phyloP scores from a whole-genome alignment of 2,797 vertebrate genomes.

The Pseudochirops corinnae region DNA sequence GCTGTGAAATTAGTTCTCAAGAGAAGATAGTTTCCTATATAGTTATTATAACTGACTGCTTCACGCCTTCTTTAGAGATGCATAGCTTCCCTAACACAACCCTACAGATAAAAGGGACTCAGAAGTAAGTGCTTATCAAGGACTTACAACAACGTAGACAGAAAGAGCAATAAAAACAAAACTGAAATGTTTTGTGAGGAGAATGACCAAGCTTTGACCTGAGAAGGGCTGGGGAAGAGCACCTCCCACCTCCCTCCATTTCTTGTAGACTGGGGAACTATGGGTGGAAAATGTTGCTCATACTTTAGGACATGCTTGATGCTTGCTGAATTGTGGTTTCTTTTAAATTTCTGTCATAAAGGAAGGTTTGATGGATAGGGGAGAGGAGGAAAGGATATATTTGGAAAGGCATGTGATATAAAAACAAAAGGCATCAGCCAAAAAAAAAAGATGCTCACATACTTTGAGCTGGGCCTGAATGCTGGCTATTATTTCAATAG shows the following conservation, averaged over 20 bases:
- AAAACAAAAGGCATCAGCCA: not conserved
- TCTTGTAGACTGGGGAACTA: not conserved
- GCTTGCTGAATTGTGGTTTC: not conserved
- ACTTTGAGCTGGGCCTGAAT: not conserved
- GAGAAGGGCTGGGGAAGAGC: not conserved
- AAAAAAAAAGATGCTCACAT: not conserved
- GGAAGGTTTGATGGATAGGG: not conserved
- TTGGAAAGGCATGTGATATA: not conserved
- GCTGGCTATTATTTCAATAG: not conserved
- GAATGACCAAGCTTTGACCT: not conserved
- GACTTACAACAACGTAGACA: not conserved
- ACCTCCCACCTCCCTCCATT: not conserved
- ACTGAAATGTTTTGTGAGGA: not conserved
- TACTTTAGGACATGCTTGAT: not conserved
- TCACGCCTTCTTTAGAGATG: constrained; percentile 17
- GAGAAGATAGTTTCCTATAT: not conserved
- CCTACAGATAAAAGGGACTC: not conserved
- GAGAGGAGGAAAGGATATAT: not conserved
- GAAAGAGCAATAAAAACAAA: not conserved
- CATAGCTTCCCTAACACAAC: accelerated
- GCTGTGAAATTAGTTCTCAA: constrained; percentile 17
- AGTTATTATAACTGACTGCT: accelerated
- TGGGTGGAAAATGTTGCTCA: not conserved
- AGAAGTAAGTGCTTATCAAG: not conserved
- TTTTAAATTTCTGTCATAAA: not conserved